A percentile compares a stretch with the other conserved stretches of the same genome.
Evolutionary conservation across 2,113 vertebrate species (phyloP).

Genomic region (Gracilinanus agilis): DNA sequence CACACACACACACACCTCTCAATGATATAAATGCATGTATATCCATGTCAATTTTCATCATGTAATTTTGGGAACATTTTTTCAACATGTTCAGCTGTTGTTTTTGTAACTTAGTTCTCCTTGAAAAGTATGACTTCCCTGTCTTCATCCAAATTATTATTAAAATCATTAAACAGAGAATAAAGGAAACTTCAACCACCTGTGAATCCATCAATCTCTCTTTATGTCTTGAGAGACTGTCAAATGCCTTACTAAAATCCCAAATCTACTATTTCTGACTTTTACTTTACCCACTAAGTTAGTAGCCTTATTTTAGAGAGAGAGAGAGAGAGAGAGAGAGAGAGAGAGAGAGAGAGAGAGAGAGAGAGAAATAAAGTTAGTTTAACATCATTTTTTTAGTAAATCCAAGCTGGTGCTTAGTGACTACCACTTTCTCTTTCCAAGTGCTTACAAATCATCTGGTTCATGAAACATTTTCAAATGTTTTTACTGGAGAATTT

Average conservation of each 20-base stretch:
- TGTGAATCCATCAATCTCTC: not conserved
- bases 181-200: not conserved
- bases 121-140: not conserved
- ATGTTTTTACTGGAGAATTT: not conserved
- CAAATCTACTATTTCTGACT: not conserved
- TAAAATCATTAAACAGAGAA: not conserved
- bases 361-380: not conserved
- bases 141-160: not conserved
- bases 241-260: not conserved
- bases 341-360: no score
- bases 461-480: not conserved
- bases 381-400: not conserved
- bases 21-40: no score
- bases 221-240: not conserved
- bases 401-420: not conserved
- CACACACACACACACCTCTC: no score
- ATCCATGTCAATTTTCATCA: not conserved
- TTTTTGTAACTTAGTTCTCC: not conserved
- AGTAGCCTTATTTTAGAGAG: not conserved
- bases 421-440: not conserved
- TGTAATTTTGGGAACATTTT: not conserved
- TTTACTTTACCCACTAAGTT: not conserved
- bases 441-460: not conserved
- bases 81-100: not conserved
- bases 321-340: no score